Percentiles rank a stretch among this genome's conserved stretches.
These are phyloP conservation scores for Drosophila lutescens DNA, from an alignment of 2,888 invertebrate genomes.

Conservation along the genomic window DNA sequence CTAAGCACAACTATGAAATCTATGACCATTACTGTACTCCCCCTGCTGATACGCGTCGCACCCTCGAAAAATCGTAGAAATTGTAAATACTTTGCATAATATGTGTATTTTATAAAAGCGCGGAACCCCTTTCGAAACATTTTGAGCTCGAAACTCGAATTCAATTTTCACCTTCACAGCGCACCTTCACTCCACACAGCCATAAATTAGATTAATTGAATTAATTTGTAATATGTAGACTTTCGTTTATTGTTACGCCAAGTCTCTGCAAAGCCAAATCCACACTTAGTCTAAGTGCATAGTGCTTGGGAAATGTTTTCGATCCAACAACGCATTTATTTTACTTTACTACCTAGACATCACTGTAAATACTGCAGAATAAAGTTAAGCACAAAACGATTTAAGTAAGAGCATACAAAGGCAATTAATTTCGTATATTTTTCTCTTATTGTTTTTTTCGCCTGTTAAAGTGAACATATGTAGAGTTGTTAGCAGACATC, in stretches of 20 bases:
- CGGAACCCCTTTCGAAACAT: background rate
- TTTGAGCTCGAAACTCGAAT: conserved; percentile 33
- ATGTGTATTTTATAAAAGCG: conserved; percentile 25
- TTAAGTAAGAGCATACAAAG: conserved; percentile 12
- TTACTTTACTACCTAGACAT: conserved; percentile 50
- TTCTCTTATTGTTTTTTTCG: conserved; percentile 16
- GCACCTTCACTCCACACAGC: conserved; percentile 57
- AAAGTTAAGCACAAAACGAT: conserved; percentile 4
- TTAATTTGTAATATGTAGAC: conserved; percentile 29
- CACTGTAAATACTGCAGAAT: conserved; percentile 61
- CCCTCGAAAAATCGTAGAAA: conserved; percentile 21
- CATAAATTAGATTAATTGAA: conserved; percentile 60
- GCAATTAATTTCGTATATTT: conserved; percentile 26
- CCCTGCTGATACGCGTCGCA: conserved; percentile 41
- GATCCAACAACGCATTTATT: conserved; percentile 71
- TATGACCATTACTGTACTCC: conserved; percentile 24
- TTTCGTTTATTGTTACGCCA: conserved; percentile 50
- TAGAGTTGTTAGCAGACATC: conserved; percentile 67
- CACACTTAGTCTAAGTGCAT: conserved; percentile 56
- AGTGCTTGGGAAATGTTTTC: conserved; percentile 53
- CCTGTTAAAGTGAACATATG: conserved; percentile 23
- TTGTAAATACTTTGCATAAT: conserved; percentile 61
- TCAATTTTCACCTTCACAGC: conserved; percentile 38
- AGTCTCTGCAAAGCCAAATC: conserved; percentile 73
- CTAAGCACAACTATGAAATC: conserved; percentile 19